phyloP scores from a whole-genome alignment of 2,113 vertebrate genomes.

The Malaclemys terrapin region DNA sequence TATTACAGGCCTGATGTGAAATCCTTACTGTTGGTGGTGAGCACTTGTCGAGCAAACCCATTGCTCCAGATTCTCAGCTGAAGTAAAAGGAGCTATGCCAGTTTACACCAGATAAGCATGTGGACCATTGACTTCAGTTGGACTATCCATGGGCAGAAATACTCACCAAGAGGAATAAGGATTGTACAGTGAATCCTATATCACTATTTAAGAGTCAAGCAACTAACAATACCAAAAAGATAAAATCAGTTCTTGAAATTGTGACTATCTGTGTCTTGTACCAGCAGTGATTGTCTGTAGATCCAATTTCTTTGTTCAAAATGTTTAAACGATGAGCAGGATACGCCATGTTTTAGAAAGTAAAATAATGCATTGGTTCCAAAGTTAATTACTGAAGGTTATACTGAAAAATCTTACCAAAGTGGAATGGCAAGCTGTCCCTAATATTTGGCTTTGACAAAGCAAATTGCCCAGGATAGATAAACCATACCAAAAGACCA shows the following conservation, averaged over 20 bases:
- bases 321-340: background rate
- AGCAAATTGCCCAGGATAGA: slow-evolving; percentile 56
- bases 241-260: background rate
- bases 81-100: background rate
- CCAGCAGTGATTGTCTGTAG: background rate
- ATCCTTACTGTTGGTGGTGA: background rate
- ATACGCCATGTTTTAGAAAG: slow-evolving; percentile 16
- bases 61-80: background rate
- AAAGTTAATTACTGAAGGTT: slow-evolving; percentile 43
- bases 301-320: background rate
- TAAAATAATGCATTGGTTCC: slow-evolving; percentile 18
- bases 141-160: background rate
- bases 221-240: background rate
- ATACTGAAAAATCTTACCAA: slow-evolving; percentile 14
- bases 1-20: background rate
- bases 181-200: background rate
- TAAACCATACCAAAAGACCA: background rate
- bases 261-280: background rate
- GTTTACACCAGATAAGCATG: background rate
- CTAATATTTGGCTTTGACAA: slow-evolving; percentile 55
- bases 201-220: background rate
- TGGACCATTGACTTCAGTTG: background rate
- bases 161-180: background rate
- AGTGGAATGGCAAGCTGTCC: slow-evolving; percentile 48
- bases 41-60: background rate